Percentiles rank a stretch among this genome's conserved stretches.
These are phyloP conservation scores for Drosophila hydei DNA, from an alignment of 1,140 invertebrate genomes.

Conservation along the genomic window DNA sequence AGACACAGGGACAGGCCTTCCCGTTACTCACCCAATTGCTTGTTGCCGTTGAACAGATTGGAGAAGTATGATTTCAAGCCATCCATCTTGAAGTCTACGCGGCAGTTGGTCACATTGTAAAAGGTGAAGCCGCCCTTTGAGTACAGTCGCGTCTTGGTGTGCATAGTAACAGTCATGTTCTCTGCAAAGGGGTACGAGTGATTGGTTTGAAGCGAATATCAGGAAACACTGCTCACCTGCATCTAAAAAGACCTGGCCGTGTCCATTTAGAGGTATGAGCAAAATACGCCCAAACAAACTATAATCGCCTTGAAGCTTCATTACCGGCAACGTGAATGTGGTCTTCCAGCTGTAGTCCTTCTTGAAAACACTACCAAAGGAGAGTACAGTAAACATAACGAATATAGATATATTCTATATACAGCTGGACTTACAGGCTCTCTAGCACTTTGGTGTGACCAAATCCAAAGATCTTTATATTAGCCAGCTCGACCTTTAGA, in stretches of 20 bases:
- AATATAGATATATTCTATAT: not conserved
- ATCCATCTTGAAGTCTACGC: slow-evolving; percentile 78
- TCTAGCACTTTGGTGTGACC: slow-evolving; percentile 86
- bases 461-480: slow-evolving; percentile 87
- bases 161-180: slow-evolving; percentile 85
- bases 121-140: slow-evolving; percentile 86
- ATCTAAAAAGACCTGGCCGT: slow-evolving; percentile 88
- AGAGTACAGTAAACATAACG: too few species aligned
- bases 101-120: slow-evolving; percentile 86
- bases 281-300: slow-evolving; percentile 89
- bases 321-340: slow-evolving; percentile 86
- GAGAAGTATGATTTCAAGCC: slow-evolving; percentile 77
- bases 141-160: slow-evolving; percentile 86
- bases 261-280: slow-evolving; percentile 88
- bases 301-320: slow-evolving; percentile 89
- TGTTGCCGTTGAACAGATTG: slow-evolving; percentile 80
- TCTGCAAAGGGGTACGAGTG: slow-evolving; percentile 14
- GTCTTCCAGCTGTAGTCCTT: slow-evolving; percentile 88
- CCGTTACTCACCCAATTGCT: slow-evolving; percentile 69
- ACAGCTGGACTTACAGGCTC: slow-evolving; percentile 85
- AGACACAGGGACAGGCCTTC: not conserved
- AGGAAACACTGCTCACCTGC: slow-evolving; percentile 84
- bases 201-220: too few species aligned
- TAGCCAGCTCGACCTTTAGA: slow-evolving; percentile 87
- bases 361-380: slow-evolving; percentile 84